A percentile compares a stretch with the other conserved stretches of the same genome.
Conservation (phyloP, 2,113 vertebrate genomes). For the Apodemus speciosus region DNA sequence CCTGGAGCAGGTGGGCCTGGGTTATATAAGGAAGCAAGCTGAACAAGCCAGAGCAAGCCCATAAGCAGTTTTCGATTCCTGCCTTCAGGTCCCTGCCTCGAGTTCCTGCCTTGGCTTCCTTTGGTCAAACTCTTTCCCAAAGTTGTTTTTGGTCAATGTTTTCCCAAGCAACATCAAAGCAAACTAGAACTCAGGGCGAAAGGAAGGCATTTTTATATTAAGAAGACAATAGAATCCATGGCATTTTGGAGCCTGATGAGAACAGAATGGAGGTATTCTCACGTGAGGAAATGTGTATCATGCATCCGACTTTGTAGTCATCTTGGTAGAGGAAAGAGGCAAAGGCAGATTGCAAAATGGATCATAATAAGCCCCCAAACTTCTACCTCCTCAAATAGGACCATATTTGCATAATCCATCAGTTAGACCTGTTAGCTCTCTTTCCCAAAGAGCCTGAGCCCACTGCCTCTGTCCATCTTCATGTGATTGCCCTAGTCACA, state of each 20-base stretch:
- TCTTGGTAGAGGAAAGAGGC: background rate
- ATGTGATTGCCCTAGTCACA: too few relatives aligned
- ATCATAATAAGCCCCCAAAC: background rate
- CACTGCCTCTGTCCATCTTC: background rate
- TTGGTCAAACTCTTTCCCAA: background rate
- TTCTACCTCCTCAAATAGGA: background rate
- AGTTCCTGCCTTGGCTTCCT: background rate
- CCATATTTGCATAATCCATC: background rate
- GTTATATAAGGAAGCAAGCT: background rate
- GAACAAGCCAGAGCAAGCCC: background rate
- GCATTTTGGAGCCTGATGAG: background rate
- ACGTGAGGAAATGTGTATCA: background rate
- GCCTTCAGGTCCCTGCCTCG: background rate
- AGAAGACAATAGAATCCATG: background rate
- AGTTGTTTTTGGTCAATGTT: background rate
- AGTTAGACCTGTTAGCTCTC: background rate
- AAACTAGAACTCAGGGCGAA: background rate
- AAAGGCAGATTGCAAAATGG: background rate
- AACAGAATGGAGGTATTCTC: background rate
- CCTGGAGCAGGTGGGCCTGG: background rate
- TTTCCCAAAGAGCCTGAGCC: background rate
- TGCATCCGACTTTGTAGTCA: background rate
- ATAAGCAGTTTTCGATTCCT: background rate
- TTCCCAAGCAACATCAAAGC: background rate
- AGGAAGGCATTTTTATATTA: background rate